phyloP scores from a whole-genome alignment of 2,888 invertebrate species.

The Campoplex nolae region DNA sequence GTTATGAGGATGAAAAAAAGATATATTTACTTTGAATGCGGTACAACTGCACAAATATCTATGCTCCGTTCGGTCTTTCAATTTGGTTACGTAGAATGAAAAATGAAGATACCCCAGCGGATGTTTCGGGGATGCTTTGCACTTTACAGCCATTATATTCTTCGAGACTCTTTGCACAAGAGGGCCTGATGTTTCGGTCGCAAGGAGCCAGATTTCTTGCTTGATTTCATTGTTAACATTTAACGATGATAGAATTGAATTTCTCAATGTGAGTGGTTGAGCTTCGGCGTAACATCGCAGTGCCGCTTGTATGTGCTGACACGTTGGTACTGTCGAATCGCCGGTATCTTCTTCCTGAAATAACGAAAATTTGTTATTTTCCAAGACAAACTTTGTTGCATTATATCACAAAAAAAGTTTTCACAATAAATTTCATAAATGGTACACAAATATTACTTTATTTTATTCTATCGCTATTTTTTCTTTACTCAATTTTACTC shows the following conservation, averaged over 20 bases:
- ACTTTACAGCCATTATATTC: conserved; percentile 90
- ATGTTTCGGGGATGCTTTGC: conserved; percentile 88
- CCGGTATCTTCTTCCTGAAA: conserved; percentile 79
- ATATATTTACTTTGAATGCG: conserved; percentile 84
- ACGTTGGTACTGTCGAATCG: conserved; percentile 80
- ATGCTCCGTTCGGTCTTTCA: conserved; percentile 85
- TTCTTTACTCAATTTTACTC: no score
- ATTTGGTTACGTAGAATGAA: conserved; percentile 86
- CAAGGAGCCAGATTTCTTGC: conserved; percentile 87
- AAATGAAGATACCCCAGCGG: conserved; percentile 90
- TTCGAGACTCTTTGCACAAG: conserved; percentile 90
- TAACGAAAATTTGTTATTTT: background rate
- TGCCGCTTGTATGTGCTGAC: conserved; percentile 89
- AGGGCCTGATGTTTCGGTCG: conserved; percentile 87
- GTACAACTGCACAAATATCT: conserved; percentile 87
- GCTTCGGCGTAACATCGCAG: conserved; percentile 88
- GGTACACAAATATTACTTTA: no score
- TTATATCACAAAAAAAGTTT: no score
- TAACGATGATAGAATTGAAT: conserved; percentile 87
- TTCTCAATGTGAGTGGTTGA: conserved; percentile 87
- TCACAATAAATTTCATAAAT: no score
- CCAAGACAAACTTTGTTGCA: no score
- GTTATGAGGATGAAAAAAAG: background rate
- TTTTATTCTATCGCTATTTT: no score
- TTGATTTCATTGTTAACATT: conserved; percentile 87